Conservation (phyloP, 2,797 vertebrate genomes). For the Chelonia mydas region DNA sequence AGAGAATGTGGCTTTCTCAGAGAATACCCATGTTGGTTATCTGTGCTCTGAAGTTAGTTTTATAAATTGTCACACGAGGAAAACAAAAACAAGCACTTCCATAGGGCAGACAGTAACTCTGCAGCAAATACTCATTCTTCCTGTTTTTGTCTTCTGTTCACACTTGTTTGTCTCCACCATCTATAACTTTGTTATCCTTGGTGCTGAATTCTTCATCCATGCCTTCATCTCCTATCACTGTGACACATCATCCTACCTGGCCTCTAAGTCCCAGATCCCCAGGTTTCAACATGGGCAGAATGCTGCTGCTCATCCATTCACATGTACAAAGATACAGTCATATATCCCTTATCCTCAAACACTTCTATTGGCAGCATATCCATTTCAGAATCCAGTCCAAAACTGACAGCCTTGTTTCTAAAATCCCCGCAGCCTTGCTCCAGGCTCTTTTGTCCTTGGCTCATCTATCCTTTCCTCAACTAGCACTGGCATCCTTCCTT, state of each 20-base stretch:
- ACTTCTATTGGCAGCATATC: not conserved
- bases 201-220: not conserved
- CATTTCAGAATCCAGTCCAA: not conserved
- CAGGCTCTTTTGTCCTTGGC: not conserved
- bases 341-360: not conserved
- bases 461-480: not conserved
- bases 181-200: not conserved
- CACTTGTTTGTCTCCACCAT: not conserved
- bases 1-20: not conserved
- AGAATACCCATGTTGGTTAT: rapidly evolving
- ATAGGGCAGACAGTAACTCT: rapidly evolving
- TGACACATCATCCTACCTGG: not conserved
- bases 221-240: not conserved
- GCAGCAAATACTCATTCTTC: rapidly evolving
- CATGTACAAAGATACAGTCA: not conserved
- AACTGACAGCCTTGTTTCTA: not conserved
- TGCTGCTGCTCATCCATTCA: not conserved
- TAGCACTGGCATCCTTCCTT: not conserved
- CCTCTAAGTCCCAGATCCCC: not conserved
- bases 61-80: rapidly evolving
- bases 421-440: not conserved
- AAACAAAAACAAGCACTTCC: not conserved
- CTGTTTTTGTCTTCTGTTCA: not conserved
- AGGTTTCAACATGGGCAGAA: not conserved
- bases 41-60: not conserved